Evolutionary conservation across 2,797 vertebrate species (phyloP).

Genomic region (Cossypha caffra): DNA sequence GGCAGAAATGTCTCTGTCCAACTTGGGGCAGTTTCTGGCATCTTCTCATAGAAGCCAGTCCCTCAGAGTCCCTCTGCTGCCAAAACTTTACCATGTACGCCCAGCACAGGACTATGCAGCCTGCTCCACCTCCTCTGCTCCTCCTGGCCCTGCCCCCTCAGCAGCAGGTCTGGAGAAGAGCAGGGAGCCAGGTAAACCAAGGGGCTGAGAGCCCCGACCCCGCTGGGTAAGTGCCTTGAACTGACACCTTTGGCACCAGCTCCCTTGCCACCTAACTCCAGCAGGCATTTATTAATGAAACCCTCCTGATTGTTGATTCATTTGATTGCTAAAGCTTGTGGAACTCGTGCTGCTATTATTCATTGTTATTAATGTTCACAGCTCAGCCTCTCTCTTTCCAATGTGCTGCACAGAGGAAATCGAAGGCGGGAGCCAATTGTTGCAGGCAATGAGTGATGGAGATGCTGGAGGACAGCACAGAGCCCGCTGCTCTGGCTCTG

Average conservation of each 20-base stretch:
- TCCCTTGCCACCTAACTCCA: neutral
- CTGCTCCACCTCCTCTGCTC: neutral
- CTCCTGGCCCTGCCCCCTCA: neutral
- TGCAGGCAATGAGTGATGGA: conserved; percentile 41
- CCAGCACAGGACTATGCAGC: neutral
- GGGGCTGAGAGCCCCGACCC: neutral
- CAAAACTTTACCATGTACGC: neutral
- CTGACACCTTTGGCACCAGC: conserved; percentile 29
- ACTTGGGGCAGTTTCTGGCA: neutral
- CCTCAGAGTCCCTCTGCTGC: rapidly evolving
- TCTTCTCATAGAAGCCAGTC: neutral
- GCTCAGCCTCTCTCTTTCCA: conserved; percentile 40
- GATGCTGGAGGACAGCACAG: neutral
- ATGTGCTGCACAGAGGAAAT: conserved; percentile 41
- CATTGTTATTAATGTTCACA: conserved; percentile 61
- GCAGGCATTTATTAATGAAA: conserved; percentile 38
- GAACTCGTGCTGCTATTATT: conserved; percentile 37
- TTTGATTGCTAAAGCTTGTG: conserved; percentile 60
- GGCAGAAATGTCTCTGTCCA: neutral
- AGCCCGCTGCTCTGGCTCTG: neutral
- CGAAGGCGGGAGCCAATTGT: conserved; percentile 32
- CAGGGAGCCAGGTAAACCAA: neutral
- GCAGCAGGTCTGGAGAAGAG: neutral
- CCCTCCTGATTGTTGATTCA: conserved; percentile 23
- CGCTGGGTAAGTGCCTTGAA: neutral